These are phyloP conservation scores for Pardosa pseudoannulata DNA, from an alignment of 2,888 invertebrate genomes.

Conservation along the genomic window DNA sequence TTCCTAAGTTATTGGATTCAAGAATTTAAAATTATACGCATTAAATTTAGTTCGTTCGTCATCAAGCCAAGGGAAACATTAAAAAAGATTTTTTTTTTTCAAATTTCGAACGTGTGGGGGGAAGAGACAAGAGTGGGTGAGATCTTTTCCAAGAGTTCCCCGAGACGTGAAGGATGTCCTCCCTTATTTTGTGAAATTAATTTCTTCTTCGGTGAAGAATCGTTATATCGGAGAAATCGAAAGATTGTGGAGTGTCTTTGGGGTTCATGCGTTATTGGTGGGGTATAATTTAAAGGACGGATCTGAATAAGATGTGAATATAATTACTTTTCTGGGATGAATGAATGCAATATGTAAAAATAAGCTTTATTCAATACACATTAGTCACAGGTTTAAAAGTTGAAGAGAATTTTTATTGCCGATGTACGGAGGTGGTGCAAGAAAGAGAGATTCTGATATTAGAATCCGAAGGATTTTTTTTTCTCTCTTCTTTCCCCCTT, in stretches of 20 bases:
- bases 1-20: background rate
- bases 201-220: background rate
- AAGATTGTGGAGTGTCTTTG: slow-evolving; percentile 1
- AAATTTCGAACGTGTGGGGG: background rate
- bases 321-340: slow-evolving; percentile 13
- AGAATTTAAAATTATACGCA: slow-evolving; percentile 8
- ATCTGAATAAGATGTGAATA: slow-evolving; percentile 15
- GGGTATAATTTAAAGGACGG: slow-evolving; percentile 12
- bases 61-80: background rate
- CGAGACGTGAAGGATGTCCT: slow-evolving; percentile 2
- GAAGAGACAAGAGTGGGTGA: background rate
- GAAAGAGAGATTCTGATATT: background rate
- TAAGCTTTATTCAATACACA: slow-evolving; percentile 16
- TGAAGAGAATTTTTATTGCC: slow-evolving; percentile 12
- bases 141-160: background rate
- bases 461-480: background rate
- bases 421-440: background rate
- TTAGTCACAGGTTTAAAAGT: slow-evolving; percentile 16
- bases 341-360: slow-evolving; percentile 17
- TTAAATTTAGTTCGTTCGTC: slow-evolving; percentile 14
- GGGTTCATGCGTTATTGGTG: slow-evolving; percentile 3
- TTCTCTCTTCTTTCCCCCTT: no score
- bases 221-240: background rate
- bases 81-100: background rate
- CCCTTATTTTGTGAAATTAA: slow-evolving; percentile 12